A percentile compares a stretch with the other conserved stretches of the same genome.
Conservation (phyloP, 2,797 vertebrate genomes). For the Alfaro cultratus region DNA sequence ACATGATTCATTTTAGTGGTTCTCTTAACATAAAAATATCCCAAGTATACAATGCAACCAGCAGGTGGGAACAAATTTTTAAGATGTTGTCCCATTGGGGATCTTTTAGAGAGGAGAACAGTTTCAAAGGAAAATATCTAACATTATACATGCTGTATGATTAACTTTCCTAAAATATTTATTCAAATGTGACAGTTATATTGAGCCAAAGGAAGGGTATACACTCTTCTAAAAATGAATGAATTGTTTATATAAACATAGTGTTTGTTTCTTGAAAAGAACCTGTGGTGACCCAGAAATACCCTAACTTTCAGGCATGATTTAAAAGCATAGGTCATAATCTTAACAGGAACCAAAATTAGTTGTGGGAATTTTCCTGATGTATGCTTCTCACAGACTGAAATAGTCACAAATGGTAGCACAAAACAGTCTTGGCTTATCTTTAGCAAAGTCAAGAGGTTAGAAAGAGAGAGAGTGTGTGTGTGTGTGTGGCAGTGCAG, state of each 20-base stretch:
- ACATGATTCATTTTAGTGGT: neutral
- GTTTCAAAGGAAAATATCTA: constrained; percentile 29
- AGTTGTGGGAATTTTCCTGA: constrained; percentile 72
- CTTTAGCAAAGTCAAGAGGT: constrained; percentile 48
- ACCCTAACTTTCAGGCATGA: neutral
- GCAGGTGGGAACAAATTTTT: constrained; percentile 46
- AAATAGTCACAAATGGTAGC: constrained; percentile 63
- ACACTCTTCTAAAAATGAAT: neutral
- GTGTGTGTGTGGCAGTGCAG: constrained; percentile 20
- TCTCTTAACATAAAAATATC: neutral
- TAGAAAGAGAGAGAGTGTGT: constrained; percentile 13
- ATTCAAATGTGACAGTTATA: neutral
- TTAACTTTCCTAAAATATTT: constrained; percentile 21
- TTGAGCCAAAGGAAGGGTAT: neutral
- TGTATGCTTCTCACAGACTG: constrained; percentile 72
- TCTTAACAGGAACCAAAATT: constrained; percentile 27
- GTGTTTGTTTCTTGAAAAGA: neutral
- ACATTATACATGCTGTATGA: constrained; percentile 25
- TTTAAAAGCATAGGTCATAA: neutral
- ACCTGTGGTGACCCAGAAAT: neutral
- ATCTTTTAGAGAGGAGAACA: constrained; percentile 34
- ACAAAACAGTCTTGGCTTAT: constrained; percentile 47
- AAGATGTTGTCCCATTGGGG: constrained; percentile 73
- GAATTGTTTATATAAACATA: neutral
- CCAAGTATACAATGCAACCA: neutral